Percentiles rank a stretch among this genome's conserved stretches.
These are phyloP conservation scores for Atherinosoma microstoma DNA, from an alignment of 2,797 vertebrate genomes.

Conservation along the genomic window DNA sequence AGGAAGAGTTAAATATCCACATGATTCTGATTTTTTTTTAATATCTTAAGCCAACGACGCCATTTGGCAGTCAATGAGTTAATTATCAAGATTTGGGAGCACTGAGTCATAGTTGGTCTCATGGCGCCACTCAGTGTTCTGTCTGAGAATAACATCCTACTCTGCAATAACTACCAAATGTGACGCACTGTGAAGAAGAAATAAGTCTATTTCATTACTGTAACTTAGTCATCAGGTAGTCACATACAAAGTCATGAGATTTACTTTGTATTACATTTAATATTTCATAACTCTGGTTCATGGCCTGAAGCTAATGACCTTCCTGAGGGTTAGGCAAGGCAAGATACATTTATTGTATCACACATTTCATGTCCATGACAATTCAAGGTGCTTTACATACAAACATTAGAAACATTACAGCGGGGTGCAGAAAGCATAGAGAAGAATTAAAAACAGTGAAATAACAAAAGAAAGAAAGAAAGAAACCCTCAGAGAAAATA, in stretches of 20 bases:
- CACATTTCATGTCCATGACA: no score
- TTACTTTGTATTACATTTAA: background rate
- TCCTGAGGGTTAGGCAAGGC: background rate
- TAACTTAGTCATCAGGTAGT: background rate
- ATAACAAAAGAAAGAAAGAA: no score
- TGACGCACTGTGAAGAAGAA: background rate
- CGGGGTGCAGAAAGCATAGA: no score
- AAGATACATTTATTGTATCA: no score
- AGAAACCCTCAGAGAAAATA: no score
- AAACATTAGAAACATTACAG: no score
- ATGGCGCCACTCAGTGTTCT: conserved; percentile 54
- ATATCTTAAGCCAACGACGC: no score
- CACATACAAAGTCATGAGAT: background rate
- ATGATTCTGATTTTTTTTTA: no score
- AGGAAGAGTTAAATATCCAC: no score
- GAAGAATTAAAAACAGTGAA: no score
- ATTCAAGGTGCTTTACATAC: no score
- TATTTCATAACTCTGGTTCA: background rate
- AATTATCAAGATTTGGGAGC: background rate
- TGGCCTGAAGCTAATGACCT: background rate
- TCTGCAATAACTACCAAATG: background rate
- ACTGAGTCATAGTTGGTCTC: background rate
- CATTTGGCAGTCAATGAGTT: no score
- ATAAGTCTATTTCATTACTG: background rate
- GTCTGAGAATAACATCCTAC: background rate